Percentiles rank a stretch among this genome's conserved stretches.
Evolutionary conservation across 2,113 vertebrate species (phyloP).

Genomic region (Arothron firmamentum): DNA sequence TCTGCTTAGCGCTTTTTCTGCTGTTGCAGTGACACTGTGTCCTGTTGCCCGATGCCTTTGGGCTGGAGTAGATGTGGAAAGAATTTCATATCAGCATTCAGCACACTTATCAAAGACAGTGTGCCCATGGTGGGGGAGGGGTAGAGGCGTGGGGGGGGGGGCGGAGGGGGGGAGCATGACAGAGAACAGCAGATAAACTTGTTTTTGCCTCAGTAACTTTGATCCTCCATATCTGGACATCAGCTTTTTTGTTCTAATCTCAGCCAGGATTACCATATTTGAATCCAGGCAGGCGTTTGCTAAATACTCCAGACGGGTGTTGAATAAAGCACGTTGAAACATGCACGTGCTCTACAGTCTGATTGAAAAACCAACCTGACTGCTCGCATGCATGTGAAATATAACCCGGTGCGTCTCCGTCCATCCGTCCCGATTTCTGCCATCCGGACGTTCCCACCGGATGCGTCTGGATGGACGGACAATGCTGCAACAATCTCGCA

Average conservation of each 20-base stretch:
- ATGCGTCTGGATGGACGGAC: too few species aligned
- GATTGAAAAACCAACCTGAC: too few species aligned
- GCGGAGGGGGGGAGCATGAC: slow-evolving; percentile 5
- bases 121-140: not conserved
- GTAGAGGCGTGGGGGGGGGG: too few species aligned
- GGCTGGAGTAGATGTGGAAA: slow-evolving; percentile 56
- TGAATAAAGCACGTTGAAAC: too few species aligned
- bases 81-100: slow-evolving; percentile 72
- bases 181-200: slow-evolving; percentile 26
- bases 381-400: too few species aligned
- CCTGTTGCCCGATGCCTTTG: slow-evolving; percentile 68
- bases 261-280: not conserved
- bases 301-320: too few species aligned
- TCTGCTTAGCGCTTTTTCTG: slow-evolving; percentile 70
- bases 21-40: slow-evolving; percentile 67
- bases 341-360: too few species aligned
- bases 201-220: slow-evolving; percentile 27
- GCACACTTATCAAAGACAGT: slow-evolving; percentile 60
- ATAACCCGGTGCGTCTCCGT: too few species aligned
- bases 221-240: slow-evolving; percentile 22
- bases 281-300: not conserved
- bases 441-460: too few species aligned
- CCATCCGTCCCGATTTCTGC: too few species aligned
- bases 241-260: not conserved
- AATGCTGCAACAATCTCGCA: too few species aligned